Percentiles rank a stretch among this genome's conserved stretches.
These are phyloP conservation scores for Myripristis jacobus DNA, from an alignment of 2,797 vertebrate genomes.

Conservation along the genomic window DNA sequence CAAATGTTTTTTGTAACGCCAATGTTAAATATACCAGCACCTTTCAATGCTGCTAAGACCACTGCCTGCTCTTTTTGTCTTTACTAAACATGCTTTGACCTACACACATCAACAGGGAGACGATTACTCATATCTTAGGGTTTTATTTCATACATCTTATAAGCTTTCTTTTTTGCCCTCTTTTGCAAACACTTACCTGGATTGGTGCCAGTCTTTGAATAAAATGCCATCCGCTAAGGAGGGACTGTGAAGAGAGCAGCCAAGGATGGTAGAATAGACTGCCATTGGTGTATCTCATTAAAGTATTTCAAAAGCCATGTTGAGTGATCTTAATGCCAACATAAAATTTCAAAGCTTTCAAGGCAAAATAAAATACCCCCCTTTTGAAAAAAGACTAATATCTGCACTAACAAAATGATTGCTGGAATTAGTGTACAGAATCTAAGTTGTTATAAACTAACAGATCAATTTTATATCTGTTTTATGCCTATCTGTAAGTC, in stretches of 20 bases:
- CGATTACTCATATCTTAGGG: too few species aligned
- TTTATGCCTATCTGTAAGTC: too few species aligned
- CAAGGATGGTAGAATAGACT: neutral
- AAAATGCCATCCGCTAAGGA: neutral
- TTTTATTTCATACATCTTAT: neutral
- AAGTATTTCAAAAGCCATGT: too few species aligned
- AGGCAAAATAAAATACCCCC: too few species aligned
- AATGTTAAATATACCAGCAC: conserved; percentile 86
- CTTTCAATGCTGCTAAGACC: conserved; percentile 82
- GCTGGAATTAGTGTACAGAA: too few species aligned
- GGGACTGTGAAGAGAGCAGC: neutral
- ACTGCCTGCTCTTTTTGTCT: conserved; percentile 76
- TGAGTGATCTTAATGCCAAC: too few species aligned
- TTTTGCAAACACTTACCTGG: neutral
- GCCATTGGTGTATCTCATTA: neutral
- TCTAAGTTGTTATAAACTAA: too few species aligned
- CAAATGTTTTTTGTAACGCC: conserved; percentile 85
- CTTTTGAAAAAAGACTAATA: too few species aligned
- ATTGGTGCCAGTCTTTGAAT: neutral
- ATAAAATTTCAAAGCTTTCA: too few species aligned
- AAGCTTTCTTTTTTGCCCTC: neutral
- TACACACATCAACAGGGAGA: neutral
- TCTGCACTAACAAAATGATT: too few species aligned
- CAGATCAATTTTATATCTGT: too few species aligned
- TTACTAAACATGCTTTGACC: conserved; percentile 46